Conservation (phyloP, 2,113 vertebrate species). For the Sceloporus tristichus region DNA sequence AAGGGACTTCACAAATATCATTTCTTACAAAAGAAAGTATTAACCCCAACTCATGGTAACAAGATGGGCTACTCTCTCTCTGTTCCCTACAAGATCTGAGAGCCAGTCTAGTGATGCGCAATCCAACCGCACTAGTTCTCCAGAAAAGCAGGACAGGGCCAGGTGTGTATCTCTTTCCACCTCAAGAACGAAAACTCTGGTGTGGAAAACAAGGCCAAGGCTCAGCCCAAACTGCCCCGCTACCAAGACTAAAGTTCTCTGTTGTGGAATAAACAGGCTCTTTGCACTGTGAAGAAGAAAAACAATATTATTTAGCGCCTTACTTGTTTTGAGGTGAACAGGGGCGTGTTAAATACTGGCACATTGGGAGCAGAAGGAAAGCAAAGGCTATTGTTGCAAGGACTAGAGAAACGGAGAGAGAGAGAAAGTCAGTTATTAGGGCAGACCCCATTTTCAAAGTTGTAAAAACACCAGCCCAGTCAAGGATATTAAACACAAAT, state of each 20-base stretch:
- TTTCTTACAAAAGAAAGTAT: constrained; percentile 30
- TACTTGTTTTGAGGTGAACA: constrained; percentile 99
- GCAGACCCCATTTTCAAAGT: background rate
- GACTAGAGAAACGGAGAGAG: constrained; percentile 80
- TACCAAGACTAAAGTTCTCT: background rate
- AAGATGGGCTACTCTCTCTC: background rate
- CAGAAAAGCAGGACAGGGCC: background rate
- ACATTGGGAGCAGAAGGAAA: constrained; percentile 99
- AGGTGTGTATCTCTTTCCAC: no score
- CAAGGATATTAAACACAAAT: no score
- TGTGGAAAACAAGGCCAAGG: background rate
- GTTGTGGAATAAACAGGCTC: constrained; percentile 35
- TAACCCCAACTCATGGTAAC: constrained; percentile 16
- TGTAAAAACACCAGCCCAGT: no score
- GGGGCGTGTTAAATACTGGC: constrained; percentile 99
- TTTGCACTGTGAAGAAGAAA: background rate
- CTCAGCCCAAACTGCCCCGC: background rate
- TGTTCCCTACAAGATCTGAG: background rate
- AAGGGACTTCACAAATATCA: constrained; percentile 14
- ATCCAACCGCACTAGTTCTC: background rate
- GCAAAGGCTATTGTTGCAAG: constrained; percentile 99
- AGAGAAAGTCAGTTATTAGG: constrained; percentile 46
- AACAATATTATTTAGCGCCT: constrained; percentile 69
- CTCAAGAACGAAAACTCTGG: no score
- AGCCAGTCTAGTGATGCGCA: constrained; percentile 5